Base-by-base conservation (phyloP, 2,797 vertebrate genomes). In the Apodemus agrarius region DNA sequence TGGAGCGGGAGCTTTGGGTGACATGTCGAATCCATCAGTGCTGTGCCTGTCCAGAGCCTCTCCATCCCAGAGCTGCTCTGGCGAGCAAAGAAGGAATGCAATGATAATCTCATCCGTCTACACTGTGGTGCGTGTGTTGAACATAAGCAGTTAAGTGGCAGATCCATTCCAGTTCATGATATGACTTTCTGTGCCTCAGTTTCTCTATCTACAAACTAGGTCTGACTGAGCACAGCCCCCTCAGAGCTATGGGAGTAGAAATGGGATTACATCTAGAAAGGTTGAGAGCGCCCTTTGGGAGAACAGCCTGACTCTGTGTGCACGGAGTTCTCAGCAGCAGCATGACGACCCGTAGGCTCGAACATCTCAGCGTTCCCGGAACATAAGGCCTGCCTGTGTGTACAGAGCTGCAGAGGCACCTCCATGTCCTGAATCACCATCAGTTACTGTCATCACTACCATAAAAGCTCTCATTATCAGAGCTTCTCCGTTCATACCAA, bases 121-220 rank as follows among this genome's bases (percentile, higher is more conserved):
- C 37, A 52, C 57, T 46, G 12, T 31, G 17, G 3, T 10, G 13
- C 12, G 11, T 75, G 88, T 89, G 31, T 63, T 79, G 86, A 57
- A 22, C 29, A 37, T 21, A 80, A 90, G 57, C 11, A 16, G 54
- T 26, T 78, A 54, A 89, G 67, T 19, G 31, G 67, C n/a, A 80
- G 54, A 88, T 46, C 54, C 59, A 49, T 40, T 61, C 22, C 34
- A 13, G 10, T 59, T 75, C 16, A 24, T 82, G 29, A 40, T 63
- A 43, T 67, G 37, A 86, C 69, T 79, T 49, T 76, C 75, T 19
- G 4, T 83, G 69, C 59, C 79, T 97, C 74, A n/a, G 52, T 89
- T 94, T 97, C 76, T 94, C 59, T 49, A 29, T 81, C 29, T 93
- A 34, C 37, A 96, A 82, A 65, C 43, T 76, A 61, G 52, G 40